phyloP scores from a whole-genome alignment of 2,888 invertebrate species.

The Fissipunctia ypsillon region DNA sequence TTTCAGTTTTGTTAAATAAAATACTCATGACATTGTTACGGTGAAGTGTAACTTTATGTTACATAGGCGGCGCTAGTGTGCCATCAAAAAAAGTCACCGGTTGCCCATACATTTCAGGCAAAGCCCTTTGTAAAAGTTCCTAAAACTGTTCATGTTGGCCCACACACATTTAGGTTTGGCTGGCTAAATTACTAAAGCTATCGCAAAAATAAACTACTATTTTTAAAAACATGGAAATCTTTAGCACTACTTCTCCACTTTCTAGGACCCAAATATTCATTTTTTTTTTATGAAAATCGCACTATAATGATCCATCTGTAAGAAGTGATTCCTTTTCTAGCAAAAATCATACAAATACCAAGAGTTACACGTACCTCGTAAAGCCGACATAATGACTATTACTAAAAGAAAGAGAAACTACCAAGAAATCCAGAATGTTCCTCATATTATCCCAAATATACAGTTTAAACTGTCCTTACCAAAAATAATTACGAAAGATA shows the following conservation, averaged over 20 bases:
- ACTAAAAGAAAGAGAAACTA: slow-evolving; percentile 57
- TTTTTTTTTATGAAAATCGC: neutral
- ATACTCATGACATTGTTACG: too few relatives aligned
- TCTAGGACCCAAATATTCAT: neutral
- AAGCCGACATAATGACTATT: slow-evolving; percentile 71
- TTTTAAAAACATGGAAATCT: neutral
- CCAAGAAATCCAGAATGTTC: neutral
- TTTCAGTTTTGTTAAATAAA: too few relatives aligned
- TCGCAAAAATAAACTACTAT: neutral
- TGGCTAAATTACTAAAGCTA: neutral
- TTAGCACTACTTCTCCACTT: neutral
- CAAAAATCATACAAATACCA: slow-evolving; percentile 78
- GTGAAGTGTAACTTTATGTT: too few relatives aligned
- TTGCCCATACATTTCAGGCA: too few relatives aligned
- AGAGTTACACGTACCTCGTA: slow-evolving; percentile 74
- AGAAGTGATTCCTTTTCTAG: slow-evolving; percentile 78
- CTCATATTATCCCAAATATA: slow-evolving; percentile 13
- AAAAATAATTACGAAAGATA: slow-evolving; percentile 58
- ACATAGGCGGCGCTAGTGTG: too few relatives aligned
- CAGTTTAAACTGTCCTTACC: slow-evolving; percentile 66
- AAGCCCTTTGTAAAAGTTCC: neutral
- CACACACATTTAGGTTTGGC: neutral
- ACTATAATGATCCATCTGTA: slow-evolving; percentile 56
- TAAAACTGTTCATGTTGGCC: neutral
- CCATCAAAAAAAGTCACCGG: too few relatives aligned